Conservation (phyloP, 2,888 invertebrate species). For the Clitarchus hookeri region DNA sequence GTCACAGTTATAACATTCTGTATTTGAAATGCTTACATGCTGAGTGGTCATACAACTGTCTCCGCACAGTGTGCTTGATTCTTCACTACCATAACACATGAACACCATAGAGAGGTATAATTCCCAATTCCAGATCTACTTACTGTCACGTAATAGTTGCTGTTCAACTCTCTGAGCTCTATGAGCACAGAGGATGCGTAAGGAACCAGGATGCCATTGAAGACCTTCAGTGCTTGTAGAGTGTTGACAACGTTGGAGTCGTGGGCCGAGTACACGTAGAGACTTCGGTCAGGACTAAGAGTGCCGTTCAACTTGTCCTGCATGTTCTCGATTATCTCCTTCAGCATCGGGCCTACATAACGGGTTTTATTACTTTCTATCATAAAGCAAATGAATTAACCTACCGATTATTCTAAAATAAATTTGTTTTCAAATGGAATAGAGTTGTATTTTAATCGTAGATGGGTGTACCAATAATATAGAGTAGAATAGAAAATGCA, state of each 20-base stretch:
- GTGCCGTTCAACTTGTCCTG: neutral
- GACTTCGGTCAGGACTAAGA: neutral
- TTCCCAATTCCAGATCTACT: neutral
- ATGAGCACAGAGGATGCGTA: neutral
- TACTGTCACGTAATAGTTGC: slow-evolving; percentile 4
- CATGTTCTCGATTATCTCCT: slow-evolving; percentile 17
- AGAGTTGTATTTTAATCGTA: too few relatives aligned
- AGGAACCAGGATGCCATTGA: slow-evolving; percentile 22
- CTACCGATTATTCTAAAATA: too few relatives aligned
- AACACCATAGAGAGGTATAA: neutral
- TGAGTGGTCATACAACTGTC: too few relatives aligned
- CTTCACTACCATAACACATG: neutral
- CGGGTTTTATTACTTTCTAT: neutral
- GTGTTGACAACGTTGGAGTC: slow-evolving; percentile 16
- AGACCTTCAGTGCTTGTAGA: slow-evolving; percentile 6
- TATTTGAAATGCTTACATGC: neutral
- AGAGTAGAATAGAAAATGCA: too few relatives aligned
- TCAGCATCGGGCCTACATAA: neutral
- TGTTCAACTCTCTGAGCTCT: neutral
- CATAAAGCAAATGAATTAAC: too few relatives aligned
- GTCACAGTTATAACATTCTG: neutral
- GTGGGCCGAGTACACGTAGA: slow-evolving; percentile 15
- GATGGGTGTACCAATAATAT: too few relatives aligned
- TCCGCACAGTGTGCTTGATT: neutral
- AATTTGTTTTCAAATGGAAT: too few relatives aligned